Base-by-base conservation (phyloP, 2,797 vertebrate genomes). In the Sebastes minor region DNA sequence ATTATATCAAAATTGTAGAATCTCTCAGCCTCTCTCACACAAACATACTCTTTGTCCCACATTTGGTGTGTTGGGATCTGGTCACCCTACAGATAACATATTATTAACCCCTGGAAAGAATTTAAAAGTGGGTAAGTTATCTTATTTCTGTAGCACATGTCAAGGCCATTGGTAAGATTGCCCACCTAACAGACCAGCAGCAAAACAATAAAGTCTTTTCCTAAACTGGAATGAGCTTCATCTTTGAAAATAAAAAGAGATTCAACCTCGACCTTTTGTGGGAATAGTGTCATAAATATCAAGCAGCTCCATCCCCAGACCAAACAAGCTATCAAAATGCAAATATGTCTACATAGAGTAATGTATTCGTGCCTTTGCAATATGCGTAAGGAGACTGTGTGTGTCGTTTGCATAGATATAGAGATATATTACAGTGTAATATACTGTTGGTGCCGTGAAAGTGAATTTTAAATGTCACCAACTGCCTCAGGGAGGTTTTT, bases 391-490 rank as follows among this genome's bases (percentile, higher is more conserved):
- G 2, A 53, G 60, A 53, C 5, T 5, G 42, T 22, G 60, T 38
- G 14, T 65, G 27, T 69, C 32, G 35, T 74, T 46, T 57, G 38
- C 52, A 10, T 14, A 12, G 18, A 25, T 46, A 46, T 46, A 46
- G 2, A 23, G 14, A 68, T 9, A 18, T 30, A 49, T n/a, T 53
- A 61, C 14, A 65, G 42, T 35, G 5, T 60, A 42, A 71, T 67
- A 33, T 7, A 61, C 2, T 16, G 23, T 18, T 23, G 18, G 8
- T 67, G 28, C 46, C 32, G 27, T 84, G 23, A 80, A 64, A 75
- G 20, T 38, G 10, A 10, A 71, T 49, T 67, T 64, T 67, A 71
- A 86, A 81, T 60, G 83, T 73, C 46, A 68, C 20, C 22, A 8
- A 13, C 3, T 1, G 20, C 38, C 35, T 18, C 25, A 27, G 60